Conservation (phyloP, 2,888 invertebrate species). For the Calliphora vomitoria region DNA sequence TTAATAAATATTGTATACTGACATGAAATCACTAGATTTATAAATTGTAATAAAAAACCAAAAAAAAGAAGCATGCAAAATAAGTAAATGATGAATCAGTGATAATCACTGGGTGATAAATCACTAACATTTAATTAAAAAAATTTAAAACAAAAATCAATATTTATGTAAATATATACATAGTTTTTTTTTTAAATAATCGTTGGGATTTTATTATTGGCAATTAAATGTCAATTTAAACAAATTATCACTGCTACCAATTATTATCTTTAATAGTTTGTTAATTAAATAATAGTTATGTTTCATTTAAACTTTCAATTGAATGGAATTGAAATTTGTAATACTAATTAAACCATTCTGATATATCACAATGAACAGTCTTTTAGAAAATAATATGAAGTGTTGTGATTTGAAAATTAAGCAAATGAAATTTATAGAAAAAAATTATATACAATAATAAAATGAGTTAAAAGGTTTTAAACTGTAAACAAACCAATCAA, state of each 20-base stretch:
- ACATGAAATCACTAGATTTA: conserved; percentile 3
- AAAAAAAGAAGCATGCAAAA: background rate
- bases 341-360: no score
- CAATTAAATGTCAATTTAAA: background rate
- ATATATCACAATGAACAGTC: no score
- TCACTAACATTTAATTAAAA: background rate
- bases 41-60: background rate
- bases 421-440: no score
- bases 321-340: no score
- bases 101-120: background rate
- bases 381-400: no score
- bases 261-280: background rate
- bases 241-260: background rate
- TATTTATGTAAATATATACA: no score
- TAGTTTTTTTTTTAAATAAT: background rate
- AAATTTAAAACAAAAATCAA: no score
- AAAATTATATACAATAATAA: no score
- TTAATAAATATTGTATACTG: conserved; percentile 1
- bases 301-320: no score
- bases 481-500: no score
- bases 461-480: no score
- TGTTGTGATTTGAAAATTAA: no score
- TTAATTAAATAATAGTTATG: background rate
- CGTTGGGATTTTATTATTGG: background rate
- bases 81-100: background rate